Percentiles rank a stretch among this genome's conserved stretches.
Evolutionary conservation across 2,113 vertebrate genomes (phyloP).

Genomic region (Cynopterus brachyotis): DNA sequence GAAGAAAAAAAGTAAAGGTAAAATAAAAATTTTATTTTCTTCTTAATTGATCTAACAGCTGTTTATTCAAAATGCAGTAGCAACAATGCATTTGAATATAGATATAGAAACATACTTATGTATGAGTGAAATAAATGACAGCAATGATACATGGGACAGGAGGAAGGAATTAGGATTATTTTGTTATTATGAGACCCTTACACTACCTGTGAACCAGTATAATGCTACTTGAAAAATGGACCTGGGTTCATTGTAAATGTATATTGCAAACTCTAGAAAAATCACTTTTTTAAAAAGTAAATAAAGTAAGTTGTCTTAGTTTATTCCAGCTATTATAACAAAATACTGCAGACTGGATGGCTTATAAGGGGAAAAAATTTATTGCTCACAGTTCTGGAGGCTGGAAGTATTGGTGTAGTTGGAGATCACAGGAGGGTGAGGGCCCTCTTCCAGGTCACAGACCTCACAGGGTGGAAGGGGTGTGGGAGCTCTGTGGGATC

Average conservation of each 20-base stretch:
- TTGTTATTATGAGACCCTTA: not conserved
- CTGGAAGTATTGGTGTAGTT: not conserved
- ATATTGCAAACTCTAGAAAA: not conserved
- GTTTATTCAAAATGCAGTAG: not conserved
- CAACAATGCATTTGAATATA: not conserved
- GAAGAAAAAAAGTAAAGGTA: not conserved
- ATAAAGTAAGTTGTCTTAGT: not conserved
- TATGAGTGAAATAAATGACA: not conserved
- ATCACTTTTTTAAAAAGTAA: not conserved
- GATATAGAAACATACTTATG: not conserved
- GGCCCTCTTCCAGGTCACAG: not conserved
- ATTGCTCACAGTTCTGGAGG: not conserved
- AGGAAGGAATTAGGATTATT: not conserved
- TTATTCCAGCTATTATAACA: not conserved
- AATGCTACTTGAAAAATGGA: not conserved
- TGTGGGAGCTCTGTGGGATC: too few relatives aligned
- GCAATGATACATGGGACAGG: not conserved
- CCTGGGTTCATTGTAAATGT: not conserved
- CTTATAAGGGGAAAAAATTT: not conserved
- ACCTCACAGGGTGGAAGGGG: not conserved
- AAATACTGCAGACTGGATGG: not conserved
- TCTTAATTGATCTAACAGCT: not conserved
- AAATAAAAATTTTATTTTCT: not conserved
- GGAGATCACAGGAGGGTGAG: not conserved
- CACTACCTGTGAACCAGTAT: not conserved